Conservation (phyloP, 2,113 vertebrate species). For the Microcebus jonahi region DNA sequence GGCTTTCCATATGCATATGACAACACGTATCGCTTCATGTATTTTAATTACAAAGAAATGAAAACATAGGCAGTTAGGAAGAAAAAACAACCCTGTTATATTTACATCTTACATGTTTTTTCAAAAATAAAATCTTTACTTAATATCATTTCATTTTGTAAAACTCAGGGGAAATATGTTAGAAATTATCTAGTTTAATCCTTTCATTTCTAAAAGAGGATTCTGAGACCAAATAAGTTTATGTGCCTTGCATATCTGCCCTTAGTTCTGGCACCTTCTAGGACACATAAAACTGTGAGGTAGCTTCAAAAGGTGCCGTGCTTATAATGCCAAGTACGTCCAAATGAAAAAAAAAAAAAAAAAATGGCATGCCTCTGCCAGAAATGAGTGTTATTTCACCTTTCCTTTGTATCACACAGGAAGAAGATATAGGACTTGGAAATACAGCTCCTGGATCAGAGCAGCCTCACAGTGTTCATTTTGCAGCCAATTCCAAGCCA, state of each 20-base stretch:
- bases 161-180: neutral
- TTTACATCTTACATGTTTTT: neutral
- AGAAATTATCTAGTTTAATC: neutral
- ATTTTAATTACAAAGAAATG: conserved; percentile 11
- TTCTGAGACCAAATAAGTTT: neutral
- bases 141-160: neutral
- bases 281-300: neutral
- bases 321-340: neutral
- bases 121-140: neutral
- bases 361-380: neutral
- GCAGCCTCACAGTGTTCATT: neutral
- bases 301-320: neutral
- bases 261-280: neutral
- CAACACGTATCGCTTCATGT: neutral
- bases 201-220: neutral
- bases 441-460: neutral
- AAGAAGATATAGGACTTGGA: neutral
- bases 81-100: neutral
- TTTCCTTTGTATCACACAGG: neutral
- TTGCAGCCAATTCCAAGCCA: neutral
- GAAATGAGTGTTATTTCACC: neutral
- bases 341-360: neutral
- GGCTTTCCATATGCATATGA: neutral
- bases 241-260: neutral
- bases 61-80: neutral